A percentile compares a stretch with the other conserved stretches of the same genome.
Conservation (phyloP, 2,888 invertebrate genomes). For the Melikaiella ostensackeni region DNA sequence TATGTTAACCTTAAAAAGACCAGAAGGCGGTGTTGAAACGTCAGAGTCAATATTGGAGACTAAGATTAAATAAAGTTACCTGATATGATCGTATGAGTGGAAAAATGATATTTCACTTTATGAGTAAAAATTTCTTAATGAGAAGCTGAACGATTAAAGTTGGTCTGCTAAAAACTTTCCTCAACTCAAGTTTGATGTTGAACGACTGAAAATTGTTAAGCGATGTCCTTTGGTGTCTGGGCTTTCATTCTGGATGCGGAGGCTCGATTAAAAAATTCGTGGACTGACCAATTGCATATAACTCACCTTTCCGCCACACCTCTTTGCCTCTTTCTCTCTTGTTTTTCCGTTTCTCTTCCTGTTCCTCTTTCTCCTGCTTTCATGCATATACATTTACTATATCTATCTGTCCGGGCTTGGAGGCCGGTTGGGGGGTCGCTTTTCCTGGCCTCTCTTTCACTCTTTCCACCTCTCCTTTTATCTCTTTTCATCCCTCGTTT, state of each 20-base stretch:
- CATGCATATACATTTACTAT: constrained; percentile 60
- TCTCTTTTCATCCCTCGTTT: constrained; percentile 42
- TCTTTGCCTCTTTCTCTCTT: constrained; percentile 46
- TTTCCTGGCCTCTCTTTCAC: constrained; percentile 54
- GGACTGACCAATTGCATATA: constrained; percentile 74
- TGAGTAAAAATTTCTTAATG: too few species aligned
- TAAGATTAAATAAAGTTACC: too few species aligned
- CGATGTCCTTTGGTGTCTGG: constrained; percentile 5
- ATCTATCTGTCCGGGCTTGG: constrained; percentile 59
- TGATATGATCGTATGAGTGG: too few species aligned
- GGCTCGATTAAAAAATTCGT: constrained; percentile 63
- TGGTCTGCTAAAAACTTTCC: too few species aligned
- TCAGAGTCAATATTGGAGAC: too few species aligned
- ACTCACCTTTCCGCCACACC: constrained; percentile 65
- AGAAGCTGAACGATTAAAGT: too few species aligned
- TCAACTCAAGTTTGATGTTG: not conserved
- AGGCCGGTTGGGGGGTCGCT: constrained; percentile 49
- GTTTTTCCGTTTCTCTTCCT: constrained; percentile 48
- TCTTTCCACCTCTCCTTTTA: constrained; percentile 52
- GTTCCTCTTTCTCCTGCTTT: constrained; percentile 55
- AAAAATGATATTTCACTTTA: too few species aligned
- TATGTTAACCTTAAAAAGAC: too few species aligned
- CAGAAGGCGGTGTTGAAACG: too few species aligned
- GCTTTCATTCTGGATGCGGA: not conserved
- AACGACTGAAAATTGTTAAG: not conserved